Evolutionary conservation across 2,113 vertebrate species (phyloP), one percentile per base, ranked within the genome.

Genomic region (Psophia crepitans): DNA sequence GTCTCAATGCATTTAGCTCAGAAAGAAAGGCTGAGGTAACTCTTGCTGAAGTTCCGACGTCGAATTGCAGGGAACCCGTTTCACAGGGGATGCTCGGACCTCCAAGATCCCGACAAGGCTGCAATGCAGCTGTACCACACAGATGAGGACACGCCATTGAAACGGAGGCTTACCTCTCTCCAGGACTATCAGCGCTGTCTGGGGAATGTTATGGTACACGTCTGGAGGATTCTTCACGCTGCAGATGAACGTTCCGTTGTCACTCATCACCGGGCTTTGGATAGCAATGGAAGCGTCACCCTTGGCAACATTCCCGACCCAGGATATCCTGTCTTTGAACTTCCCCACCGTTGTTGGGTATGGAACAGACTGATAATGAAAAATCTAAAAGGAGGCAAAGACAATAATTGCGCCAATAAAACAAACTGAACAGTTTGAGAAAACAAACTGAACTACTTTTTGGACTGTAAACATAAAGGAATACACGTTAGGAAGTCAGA

Each of bases 181-280:
- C 0, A 98, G 99, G 51, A 99, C 99, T 0, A 96, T 97, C 58
- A 99, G 98, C 27, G 96, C 84, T 0, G 98, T 99, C 90, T 98
- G 95, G 7, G 98, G 98, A 2, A 99, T 98, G n/a, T 97, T 98
- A 26, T 99, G 99, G 51, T 99, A 98, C 69, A 99, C 98, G 1
- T 99, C 99, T 0, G 99, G 99, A 32, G 99, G 99, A 71, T 99
- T 99, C 95, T 98, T 98, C 90, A 99, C 99, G 0, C 98, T 96
- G 96, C 99, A 99, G 51, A 97, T 98, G 96, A 98, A 99, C 0
- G 99, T 99, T 54, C 99, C 99, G 0, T 99, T 99, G 93, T 99
- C 99, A 3, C 89, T 98, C 39, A 98, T 61, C 2, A 37, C 98
- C 5, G 98, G 98, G 57, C 97, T 99, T 65, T 96, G 83, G 84